phyloP scores from a whole-genome alignment of 2,113 vertebrate genomes.

The Pagrus major region DNA sequence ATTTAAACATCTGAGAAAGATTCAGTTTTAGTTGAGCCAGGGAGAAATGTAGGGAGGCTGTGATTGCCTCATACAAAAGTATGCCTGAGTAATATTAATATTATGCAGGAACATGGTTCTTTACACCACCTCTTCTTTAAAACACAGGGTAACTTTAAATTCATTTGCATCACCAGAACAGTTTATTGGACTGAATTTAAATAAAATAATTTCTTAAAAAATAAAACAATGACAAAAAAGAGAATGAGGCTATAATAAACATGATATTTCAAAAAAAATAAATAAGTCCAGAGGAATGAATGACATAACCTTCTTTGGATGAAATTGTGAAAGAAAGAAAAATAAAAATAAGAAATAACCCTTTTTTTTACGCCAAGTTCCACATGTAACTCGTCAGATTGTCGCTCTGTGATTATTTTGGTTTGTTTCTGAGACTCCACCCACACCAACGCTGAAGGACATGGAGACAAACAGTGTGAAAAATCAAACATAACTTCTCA shows the following conservation, averaged over 20 bases:
- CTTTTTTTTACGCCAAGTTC: conserved; percentile 18
- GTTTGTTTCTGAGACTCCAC: conserved; percentile 13
- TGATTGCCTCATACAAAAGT: conserved; percentile 49
- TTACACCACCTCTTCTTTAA: conserved; percentile 33
- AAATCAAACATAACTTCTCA: conserved; percentile 29
- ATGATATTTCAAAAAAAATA: conserved; percentile 77
- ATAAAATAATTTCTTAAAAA: conserved; percentile 68
- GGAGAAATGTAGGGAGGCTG: conserved; percentile 41
- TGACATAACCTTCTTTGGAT: conserved; percentile 41
- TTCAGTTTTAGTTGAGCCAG: conserved; percentile 1
- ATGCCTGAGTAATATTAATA: conserved; percentile 33
- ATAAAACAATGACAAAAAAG: conserved; percentile 55
- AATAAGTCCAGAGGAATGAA: conserved; percentile 76
- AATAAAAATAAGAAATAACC: conserved; percentile 13
- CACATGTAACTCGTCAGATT: conserved; percentile 27
- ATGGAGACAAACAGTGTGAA: not conserved
- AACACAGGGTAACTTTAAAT: conserved; percentile 51
- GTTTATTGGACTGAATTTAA: conserved; percentile 79
- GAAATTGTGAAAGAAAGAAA: conserved; percentile 45
- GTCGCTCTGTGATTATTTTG: not conserved
- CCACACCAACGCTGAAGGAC: not conserved
- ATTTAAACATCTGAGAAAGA: conserved; percentile 20
- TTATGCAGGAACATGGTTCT: conserved; percentile 17
- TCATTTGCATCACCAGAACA: conserved; percentile 64
- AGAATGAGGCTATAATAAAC: conserved; percentile 57